A percentile compares a stretch with the other conserved stretches of the same genome.
phyloP scores from a whole-genome alignment of 2,888 invertebrate species.

The Sussaba pulchella region DNA sequence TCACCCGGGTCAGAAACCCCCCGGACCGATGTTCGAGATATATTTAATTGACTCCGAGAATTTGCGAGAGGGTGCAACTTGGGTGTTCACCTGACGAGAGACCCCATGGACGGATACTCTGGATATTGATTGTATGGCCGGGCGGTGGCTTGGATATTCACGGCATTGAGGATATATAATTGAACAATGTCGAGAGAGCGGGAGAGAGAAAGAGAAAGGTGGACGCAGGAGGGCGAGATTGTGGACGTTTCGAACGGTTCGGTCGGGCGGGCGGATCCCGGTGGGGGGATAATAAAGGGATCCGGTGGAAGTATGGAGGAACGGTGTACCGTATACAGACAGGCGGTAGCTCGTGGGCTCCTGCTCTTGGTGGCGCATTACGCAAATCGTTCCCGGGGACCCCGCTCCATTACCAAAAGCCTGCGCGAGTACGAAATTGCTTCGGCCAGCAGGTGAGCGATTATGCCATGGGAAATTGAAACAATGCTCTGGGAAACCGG shows the following conservation, averaged over 20 bases:
- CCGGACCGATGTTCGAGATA: not conserved
- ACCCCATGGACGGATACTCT: not conserved
- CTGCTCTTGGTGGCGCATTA: slow-evolving; percentile 54
- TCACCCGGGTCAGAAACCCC: slow-evolving; percentile 17
- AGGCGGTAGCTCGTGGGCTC: slow-evolving; percentile 42
- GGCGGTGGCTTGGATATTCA: slow-evolving; percentile 5
- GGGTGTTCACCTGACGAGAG: not conserved
- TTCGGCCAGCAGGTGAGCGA: slow-evolving; percentile 67
- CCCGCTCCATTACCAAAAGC: slow-evolving; percentile 53
- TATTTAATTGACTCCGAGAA: slow-evolving; percentile 36
- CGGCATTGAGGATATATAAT: slow-evolving; percentile 40
- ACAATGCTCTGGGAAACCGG: slow-evolving; percentile 75
- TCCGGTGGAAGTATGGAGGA: slow-evolving; percentile 16
- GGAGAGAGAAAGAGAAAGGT: not conserved
- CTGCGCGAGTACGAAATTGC: slow-evolving; percentile 72
- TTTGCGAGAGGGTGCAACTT: not conserved
- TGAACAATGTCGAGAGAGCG: slow-evolving; percentile 31
- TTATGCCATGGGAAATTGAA: slow-evolving; percentile 73
- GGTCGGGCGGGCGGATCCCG: not conserved
- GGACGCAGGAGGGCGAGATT: not conserved
- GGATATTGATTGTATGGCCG: not conserved
- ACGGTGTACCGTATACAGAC: slow-evolving; percentile 3
- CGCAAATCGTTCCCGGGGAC: slow-evolving; percentile 65
- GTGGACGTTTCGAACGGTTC: not conserved
- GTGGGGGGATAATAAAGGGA: slow-evolving; percentile 23